Conservation (phyloP, 2,797 vertebrate genomes). For the Varecia variegata region DNA sequence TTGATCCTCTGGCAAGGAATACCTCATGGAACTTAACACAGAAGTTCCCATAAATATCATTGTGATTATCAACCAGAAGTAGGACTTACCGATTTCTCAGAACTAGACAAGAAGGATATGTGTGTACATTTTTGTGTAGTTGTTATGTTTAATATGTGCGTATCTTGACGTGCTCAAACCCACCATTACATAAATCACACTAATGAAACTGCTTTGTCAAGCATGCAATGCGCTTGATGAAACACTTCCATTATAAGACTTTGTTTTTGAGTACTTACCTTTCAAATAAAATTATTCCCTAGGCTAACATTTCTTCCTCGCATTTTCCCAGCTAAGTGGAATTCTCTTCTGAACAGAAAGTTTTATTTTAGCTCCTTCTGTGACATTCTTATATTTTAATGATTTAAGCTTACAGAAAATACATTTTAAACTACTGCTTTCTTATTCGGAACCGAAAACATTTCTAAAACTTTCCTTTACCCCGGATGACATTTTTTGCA, state of each 20-base stretch:
- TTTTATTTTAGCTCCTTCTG: background rate
- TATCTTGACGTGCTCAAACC: background rate
- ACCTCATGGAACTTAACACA: slow-evolving; percentile 73
- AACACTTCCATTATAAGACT: background rate
- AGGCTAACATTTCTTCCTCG: background rate
- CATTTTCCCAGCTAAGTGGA: slow-evolving; percentile 37
- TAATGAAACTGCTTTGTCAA: slow-evolving; percentile 36
- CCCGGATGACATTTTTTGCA: background rate
- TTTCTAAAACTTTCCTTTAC: background rate
- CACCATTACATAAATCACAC: slow-evolving; percentile 10
- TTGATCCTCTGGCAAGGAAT: slow-evolving; percentile 78
- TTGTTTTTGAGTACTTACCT: slow-evolving; percentile 38
- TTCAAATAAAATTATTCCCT: slow-evolving; percentile 44
- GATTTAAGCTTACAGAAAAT: background rate
- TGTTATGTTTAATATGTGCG: background rate
- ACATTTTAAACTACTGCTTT: background rate
- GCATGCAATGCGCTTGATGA: background rate
- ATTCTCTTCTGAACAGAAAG: slow-evolving; percentile 29
- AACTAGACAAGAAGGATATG: slow-evolving; percentile 25
- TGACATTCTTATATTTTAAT: background rate
- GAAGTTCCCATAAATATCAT: slow-evolving; percentile 79
- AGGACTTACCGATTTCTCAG: slow-evolving; percentile 54
- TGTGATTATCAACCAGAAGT: slow-evolving; percentile 68
- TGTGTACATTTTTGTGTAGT: background rate
- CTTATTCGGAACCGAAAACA: background rate